phyloP scores from a whole-genome alignment of 2,797 vertebrate species.

The Malacoctenus gilli region DNA sequence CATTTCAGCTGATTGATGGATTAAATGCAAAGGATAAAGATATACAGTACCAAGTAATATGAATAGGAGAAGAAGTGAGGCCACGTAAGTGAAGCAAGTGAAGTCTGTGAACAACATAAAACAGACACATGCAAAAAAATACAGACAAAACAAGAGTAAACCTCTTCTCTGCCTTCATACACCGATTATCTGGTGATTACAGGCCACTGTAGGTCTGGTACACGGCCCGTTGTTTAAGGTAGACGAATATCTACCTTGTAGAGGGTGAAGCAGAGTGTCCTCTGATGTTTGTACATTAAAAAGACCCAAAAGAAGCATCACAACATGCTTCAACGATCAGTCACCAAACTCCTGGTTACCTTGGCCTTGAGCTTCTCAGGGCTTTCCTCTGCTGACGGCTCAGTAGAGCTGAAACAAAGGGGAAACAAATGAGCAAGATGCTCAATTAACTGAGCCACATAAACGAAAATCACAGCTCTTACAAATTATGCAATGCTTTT shows the following conservation, averaged over 20 bases:
- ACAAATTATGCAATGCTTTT: background rate
- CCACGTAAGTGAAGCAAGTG: slow-evolving; percentile 73
- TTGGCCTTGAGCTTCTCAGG: slow-evolving; percentile 87
- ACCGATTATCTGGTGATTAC: background rate
- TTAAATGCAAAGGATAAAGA: slow-evolving; percentile 26
- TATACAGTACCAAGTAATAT: slow-evolving; percentile 80
- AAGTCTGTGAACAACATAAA: slow-evolving; percentile 71
- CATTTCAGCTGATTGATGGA: slow-evolving; percentile 28
- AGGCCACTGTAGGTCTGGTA: background rate
- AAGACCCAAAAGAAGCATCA: no score
- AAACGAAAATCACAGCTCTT: background rate
- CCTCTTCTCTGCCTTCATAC: background rate
- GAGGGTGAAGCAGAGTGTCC: slow-evolving; percentile 6
- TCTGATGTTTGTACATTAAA: slow-evolving; percentile 8
- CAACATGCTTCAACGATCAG: slow-evolving; percentile 1
- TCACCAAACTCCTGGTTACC: slow-evolving; percentile 78
- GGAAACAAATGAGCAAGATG: background rate
- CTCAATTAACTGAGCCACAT: no score
- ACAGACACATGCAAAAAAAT: background rate
- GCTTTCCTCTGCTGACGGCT: slow-evolving; percentile 85
- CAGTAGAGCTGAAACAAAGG: slow-evolving; percentile 79
- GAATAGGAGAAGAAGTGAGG: slow-evolving; percentile 82
- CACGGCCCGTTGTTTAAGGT: no score
- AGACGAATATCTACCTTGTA: no score
- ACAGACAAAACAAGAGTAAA: background rate